Conservation (phyloP, 2,888 invertebrate genomes). For the Eulithis testata region DNA sequence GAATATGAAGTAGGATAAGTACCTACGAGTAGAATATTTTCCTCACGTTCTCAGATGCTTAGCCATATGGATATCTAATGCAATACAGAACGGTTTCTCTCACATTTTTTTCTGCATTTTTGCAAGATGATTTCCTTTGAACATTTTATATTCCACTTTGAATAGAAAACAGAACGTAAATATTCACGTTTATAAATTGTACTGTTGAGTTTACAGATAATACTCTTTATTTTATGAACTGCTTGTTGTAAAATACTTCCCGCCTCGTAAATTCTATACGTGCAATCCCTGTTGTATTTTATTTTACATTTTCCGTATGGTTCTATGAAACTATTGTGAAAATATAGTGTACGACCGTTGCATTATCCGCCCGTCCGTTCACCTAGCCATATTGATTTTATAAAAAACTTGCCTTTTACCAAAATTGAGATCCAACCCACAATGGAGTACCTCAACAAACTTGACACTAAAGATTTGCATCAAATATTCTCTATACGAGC, state of each 20-base stretch:
- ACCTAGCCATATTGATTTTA: no score
- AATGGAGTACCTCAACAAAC: no score
- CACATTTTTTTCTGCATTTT: neutral
- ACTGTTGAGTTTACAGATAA: neutral
- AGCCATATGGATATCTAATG: neutral
- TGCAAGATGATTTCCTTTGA: neutral
- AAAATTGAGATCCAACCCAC: no score
- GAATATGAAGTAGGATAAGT: no score
- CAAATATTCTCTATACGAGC: no score
- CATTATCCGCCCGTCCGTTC: no score
- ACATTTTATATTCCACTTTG: neutral
- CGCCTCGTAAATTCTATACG: conserved; percentile 6
- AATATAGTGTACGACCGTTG: no score
- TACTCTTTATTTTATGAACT: conserved; percentile 1
- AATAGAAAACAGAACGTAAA: neutral
- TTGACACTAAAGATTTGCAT: no score
- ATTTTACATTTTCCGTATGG: neutral
- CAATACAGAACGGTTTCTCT: neutral
- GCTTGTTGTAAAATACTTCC: neutral
- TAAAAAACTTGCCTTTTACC: no score
- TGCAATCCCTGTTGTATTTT: neutral
- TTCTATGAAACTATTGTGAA: no score
- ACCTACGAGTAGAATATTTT: no score
- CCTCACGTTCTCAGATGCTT: no score
- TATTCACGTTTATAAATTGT: neutral